Base-by-base conservation (phyloP, 2,797 vertebrate species). In the Remorina albescens region DNA sequence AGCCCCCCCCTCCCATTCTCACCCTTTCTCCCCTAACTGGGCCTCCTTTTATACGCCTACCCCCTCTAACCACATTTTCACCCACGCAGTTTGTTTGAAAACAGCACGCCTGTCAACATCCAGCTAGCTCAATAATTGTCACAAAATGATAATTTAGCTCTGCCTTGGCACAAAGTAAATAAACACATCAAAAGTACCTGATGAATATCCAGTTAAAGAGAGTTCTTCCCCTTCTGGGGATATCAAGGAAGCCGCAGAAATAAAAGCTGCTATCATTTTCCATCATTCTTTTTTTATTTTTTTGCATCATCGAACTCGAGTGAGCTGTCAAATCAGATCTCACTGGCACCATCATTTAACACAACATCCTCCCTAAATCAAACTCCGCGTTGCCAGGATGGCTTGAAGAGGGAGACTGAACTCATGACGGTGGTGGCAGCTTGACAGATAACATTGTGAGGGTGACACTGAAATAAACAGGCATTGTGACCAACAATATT, bases 401-500 rank as follows among this genome's bases (percentile, higher is more conserved):
- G 66, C 76, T 57, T 13, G 19, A 71, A 62, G 64, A 82, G 76
- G 57, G 75, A 77, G 65, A 78, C 55, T 61, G 67, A 86, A 82
- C 60, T 78, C 84, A 77, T 60, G 86, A 86, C 68, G 64, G 82
- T 18, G 62, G 73, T 76, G 86, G 77, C 74, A 76, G 78, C 66
- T 44, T 72, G 75, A 88, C 55, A 85, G 86, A 92, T 87, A 86
- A 86, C 81, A 74, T 46, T 76, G 82, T 74, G 78, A 78, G 59
- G 74, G 51, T 74, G 80, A 88, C 80, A 67, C 47, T 86, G 81
- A 76, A 78, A 83, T 78, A 81, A 90, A 86, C 47, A 66, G 51
- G 47, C 42, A 64, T 65, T 65, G 83, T 73, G 86, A 68, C 53
- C 58, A 60, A 74, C 72, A 39, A 75, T 75, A 60, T 62, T 65